A percentile compares a stretch with the other conserved stretches of the same genome.
Conservation (phyloP, 2,113 vertebrate species). For the Silurus meridionalis region DNA sequence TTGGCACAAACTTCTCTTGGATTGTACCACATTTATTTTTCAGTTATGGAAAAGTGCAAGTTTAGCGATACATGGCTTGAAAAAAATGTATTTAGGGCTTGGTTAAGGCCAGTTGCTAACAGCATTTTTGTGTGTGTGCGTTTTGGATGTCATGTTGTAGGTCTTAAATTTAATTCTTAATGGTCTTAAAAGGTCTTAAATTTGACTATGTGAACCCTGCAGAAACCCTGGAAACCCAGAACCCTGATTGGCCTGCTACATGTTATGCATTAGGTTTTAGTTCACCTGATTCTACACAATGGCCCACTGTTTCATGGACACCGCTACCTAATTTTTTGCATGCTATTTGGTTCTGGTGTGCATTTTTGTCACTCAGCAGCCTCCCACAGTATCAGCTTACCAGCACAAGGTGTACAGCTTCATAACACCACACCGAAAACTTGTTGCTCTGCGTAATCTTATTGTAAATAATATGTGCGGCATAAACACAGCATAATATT, state of each 20-base stretch:
- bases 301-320: slow-evolving; percentile 6
- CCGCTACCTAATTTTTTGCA: slow-evolving; percentile 27
- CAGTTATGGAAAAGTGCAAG: too few relatives aligned
- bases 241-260: slow-evolving; percentile 7
- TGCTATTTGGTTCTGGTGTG: slow-evolving; percentile 7
- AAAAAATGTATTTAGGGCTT: too few relatives aligned
- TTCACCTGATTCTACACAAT: slow-evolving; percentile 36
- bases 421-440: neutral
- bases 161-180: too few relatives aligned
- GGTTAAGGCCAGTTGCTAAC: too few relatives aligned
- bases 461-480: neutral
- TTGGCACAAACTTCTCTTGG: too few relatives aligned
- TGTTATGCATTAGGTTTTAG: slow-evolving; percentile 30
- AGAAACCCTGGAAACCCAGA: too few relatives aligned
- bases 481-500: neutral
- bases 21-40: too few relatives aligned
- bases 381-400: slow-evolving; percentile 39
- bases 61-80: too few relatives aligned
- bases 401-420: neutral
- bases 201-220: too few relatives aligned
- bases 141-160: too few relatives aligned
- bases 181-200: too few relatives aligned
- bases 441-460: neutral
- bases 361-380: slow-evolving; percentile 31
- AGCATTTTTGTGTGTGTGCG: too few relatives aligned